These are phyloP conservation scores for Takifugu rubripes DNA, from an alignment of 2,797 vertebrate genomes.

Conservation along the genomic window DNA sequence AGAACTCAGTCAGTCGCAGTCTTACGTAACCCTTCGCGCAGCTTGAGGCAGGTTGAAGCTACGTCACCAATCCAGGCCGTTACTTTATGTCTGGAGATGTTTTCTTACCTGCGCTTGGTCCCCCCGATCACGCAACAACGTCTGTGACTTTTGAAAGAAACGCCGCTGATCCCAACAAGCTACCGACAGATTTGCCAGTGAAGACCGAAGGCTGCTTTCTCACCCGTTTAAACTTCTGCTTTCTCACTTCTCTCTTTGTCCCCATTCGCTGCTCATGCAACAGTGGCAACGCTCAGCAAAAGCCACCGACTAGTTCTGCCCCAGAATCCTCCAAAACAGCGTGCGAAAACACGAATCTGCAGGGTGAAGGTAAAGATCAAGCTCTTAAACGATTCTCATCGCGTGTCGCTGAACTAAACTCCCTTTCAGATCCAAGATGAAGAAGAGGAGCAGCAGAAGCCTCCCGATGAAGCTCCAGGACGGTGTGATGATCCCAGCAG, in stretches of 20 bases:
- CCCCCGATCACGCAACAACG: slow-evolving; percentile 1
- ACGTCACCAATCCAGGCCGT: no score
- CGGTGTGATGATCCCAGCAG: not conserved
- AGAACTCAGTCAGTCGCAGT: no score
- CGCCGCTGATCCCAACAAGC: not conserved
- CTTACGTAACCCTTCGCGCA: no score
- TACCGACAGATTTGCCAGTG: slow-evolving; percentile 2
- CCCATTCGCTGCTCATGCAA: slow-evolving; percentile 1
- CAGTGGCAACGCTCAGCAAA: not conserved
- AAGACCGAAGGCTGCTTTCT: slow-evolving; percentile 19
- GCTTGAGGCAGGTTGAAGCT: no score
- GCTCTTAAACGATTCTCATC: no score
- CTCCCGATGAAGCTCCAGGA: not conserved
- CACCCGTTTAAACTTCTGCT: slow-evolving; percentile 39
- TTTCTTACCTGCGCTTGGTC: slow-evolving; percentile 32
- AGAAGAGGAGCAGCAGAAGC: not conserved
- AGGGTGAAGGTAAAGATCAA: no score
- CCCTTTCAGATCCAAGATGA: no score
- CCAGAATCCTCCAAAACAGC: not conserved
- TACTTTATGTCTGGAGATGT: not conserved
- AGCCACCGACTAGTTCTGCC: not conserved
- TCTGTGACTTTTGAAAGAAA: slow-evolving; percentile 1
- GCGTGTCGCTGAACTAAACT: no score
- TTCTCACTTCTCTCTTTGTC: slow-evolving; percentile 52
- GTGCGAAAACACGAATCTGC: not conserved